phyloP scores from a whole-genome alignment of 64 coral and sea anemone species.

The Pachyseris speciosa region DNA sequence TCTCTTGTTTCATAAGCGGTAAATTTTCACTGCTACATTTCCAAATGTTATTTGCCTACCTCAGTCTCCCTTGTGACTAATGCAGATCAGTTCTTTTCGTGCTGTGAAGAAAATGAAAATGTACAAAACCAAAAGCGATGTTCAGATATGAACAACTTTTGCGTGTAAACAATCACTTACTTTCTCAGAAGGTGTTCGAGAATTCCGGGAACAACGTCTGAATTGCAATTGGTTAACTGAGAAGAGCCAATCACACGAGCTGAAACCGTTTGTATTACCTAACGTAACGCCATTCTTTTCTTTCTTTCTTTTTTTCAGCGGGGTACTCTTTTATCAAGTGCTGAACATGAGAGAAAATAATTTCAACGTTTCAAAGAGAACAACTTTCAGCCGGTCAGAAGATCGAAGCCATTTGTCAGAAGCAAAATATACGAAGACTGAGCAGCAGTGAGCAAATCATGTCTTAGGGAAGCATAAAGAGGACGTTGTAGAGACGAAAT shows the following conservation, averaged over 20 bases:
- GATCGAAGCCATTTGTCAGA: too few relatives aligned
- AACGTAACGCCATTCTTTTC: not conserved
- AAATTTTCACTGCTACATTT: not conserved
- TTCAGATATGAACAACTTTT: not conserved
- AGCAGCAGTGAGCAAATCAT: too few relatives aligned
- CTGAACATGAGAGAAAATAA: too few relatives aligned
- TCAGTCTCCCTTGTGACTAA: not conserved
- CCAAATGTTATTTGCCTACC: not conserved
- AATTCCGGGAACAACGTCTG: not conserved
- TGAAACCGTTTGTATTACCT: not conserved
- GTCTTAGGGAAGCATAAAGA: too few relatives aligned
- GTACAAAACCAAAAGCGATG: not conserved
- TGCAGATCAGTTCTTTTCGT: not conserved
- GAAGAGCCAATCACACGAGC: not conserved
- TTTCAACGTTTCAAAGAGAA: too few relatives aligned
- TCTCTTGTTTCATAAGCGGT: not conserved
- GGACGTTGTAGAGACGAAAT: too few relatives aligned
- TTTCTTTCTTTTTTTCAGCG: too few relatives aligned
- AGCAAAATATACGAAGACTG: too few relatives aligned
- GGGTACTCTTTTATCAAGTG: too few relatives aligned
- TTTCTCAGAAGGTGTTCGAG: not conserved
- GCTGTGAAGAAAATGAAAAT: not conserved
- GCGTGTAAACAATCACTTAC: not conserved
- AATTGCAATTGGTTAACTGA: not conserved
- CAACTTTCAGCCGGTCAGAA: too few relatives aligned